Evolutionary conservation across 2,797 vertebrate species (phyloP).

Genomic region (Steatocranus sp.): DNA sequence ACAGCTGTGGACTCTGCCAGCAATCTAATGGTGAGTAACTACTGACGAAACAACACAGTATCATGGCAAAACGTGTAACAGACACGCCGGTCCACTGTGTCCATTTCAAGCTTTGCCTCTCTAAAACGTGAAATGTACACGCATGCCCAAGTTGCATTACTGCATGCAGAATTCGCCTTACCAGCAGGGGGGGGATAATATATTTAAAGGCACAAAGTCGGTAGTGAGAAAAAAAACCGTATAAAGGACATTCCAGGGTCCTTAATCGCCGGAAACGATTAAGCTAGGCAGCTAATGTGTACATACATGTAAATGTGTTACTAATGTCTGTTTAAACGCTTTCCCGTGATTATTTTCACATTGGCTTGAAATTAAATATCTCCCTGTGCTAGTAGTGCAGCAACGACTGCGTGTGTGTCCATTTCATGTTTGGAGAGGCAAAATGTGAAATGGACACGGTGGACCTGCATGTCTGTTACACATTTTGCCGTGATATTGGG

Average conservation of each 20-base stretch:
- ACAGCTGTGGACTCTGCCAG: background rate
- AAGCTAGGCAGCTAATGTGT: background rate
- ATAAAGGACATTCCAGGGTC: background rate
- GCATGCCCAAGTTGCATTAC: too few relatives aligned
- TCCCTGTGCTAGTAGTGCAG: background rate
- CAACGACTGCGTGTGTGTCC: background rate
- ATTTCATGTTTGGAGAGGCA: background rate
- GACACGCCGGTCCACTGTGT: background rate
- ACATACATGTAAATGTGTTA: background rate
- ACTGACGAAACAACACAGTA: background rate
- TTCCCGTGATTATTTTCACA: background rate
- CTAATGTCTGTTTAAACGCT: background rate
- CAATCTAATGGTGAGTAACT: background rate
- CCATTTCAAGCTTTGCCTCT: background rate
- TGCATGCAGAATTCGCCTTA: background rate
- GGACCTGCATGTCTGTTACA: background rate
- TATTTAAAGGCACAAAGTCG: background rate
- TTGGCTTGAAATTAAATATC: too few relatives aligned
- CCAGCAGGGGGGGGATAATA: background rate
- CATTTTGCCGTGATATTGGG: background rate
- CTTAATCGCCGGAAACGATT: background rate
- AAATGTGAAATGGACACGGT: background rate
- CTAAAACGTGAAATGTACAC: background rate
- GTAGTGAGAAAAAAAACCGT: background rate
- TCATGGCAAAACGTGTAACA: background rate